These are phyloP conservation scores for Drosophila equinoxialis DNA, from an alignment of 1,140 invertebrate genomes.

Conservation along the genomic window DNA sequence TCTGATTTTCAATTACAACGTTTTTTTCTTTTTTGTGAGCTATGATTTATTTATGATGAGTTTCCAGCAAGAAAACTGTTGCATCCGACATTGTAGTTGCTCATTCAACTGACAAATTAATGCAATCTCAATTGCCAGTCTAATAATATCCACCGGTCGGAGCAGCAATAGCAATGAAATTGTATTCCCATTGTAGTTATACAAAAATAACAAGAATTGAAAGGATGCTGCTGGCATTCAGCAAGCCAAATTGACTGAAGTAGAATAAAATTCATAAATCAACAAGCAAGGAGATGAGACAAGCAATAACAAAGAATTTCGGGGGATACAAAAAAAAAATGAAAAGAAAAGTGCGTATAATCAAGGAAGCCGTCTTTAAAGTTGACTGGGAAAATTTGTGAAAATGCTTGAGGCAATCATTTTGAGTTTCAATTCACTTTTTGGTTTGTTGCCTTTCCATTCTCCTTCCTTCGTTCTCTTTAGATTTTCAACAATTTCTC, in stretches of 20 bases:
- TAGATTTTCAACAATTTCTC: constrained; percentile 57
- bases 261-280: constrained; percentile 44
- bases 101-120: constrained; percentile 53
- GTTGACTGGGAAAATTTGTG: background rate
- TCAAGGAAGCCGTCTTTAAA: constrained; percentile 43
- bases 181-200: constrained; percentile 39
- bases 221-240: constrained; percentile 36
- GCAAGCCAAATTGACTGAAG: constrained; percentile 35
- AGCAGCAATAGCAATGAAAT: constrained; percentile 24
- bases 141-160: background rate
- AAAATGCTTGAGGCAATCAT: constrained; percentile 28
- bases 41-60: constrained; percentile 44
- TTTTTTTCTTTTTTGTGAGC: background rate
- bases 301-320: background rate
- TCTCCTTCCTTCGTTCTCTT: constrained; percentile 9
- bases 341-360: constrained; percentile 39
- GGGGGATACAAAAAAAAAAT: background rate
- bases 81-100: constrained; percentile 35
- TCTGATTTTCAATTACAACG: constrained; percentile 28
- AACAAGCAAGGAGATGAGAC: constrained; percentile 20
- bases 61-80: constrained; percentile 38
- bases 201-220: background rate
- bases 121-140: constrained; percentile 45
- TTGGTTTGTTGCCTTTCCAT: constrained; percentile 43
- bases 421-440: constrained; percentile 53